These are phyloP conservation scores for Limnephilus rhombicus DNA, from an alignment of 2,888 invertebrate species.

Conservation along the genomic window DNA sequence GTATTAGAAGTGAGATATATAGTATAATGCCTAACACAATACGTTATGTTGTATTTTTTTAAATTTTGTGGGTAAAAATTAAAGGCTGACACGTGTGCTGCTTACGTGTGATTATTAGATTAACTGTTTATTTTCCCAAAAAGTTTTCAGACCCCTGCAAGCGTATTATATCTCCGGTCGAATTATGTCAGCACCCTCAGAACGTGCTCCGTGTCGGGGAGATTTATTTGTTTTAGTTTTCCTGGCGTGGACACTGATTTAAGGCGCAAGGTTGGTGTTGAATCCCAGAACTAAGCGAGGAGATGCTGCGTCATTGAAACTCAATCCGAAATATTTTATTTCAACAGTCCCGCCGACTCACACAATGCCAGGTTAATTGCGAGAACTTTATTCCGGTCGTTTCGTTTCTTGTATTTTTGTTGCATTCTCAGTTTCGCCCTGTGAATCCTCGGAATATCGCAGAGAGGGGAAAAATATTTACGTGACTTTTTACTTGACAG, in stretches of 20 bases:
- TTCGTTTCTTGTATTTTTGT: conserved; percentile 42
- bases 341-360: conserved; percentile 41
- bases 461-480: not conserved
- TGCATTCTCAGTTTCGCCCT: conserved; percentile 40
- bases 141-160: not conserved
- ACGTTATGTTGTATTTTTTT: no score
- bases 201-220: not conserved
- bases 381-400: conserved; percentile 48
- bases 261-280: not conserved
- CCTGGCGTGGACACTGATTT: conserved; percentile 1
- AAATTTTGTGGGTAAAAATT: not conserved
- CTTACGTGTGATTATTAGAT: not conserved
- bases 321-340: conserved; percentile 48
- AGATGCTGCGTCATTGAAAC: conserved; percentile 32
- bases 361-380: conserved; percentile 53
- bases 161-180: not conserved
- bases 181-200: conserved; percentile 16
- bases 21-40: not conserved
- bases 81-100: not conserved
- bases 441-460: conserved; percentile 2
- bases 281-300: not conserved
- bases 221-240: not conserved
- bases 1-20: not conserved
- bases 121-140: not conserved
- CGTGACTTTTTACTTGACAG: not conserved